Base-by-base conservation (phyloP, 2,888 invertebrate species). In the Dryococelus australis region DNA sequence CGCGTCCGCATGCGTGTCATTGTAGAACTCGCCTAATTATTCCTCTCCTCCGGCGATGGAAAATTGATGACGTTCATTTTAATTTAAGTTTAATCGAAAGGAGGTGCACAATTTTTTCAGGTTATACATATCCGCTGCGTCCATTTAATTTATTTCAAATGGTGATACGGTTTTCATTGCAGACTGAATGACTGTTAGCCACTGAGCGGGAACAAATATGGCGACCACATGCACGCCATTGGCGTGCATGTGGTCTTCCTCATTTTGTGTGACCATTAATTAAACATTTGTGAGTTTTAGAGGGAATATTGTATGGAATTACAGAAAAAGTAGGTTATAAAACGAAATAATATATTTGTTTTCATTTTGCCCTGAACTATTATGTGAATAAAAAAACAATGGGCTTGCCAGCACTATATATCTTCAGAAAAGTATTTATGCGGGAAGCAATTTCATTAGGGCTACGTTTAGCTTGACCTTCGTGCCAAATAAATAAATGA, bases 271-370 rank as follows among this genome's bases (percentile, higher is more conserved):
- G 20, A 51, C 85, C 85, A 47, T 6, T 47, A 28, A 85, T 85
- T 85, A 47, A 24, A 85, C 1, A 47, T 47, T 4, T 85, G 85
- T 85, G 85, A 85, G 28, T 20, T 24, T 47, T 47, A 43, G 47
- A 85, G n/a, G 85, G 51, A 47, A 85, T 85, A 85, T 85, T 85
- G 85, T 85, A 85, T 85, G 85, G 16, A 43, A 47, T 85, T 2
- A 85, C 26, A 28, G 43, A 35, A 35, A 35, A 35, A 1, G 35
- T 35, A n/a, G n/a, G n/a, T n/a, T n/a, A 35, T 35, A 35, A 3
- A 35, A 35, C 35, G 35, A 35, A 35, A 35, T 1, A 35, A 35
- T 35, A 35, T 35, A 35, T n/a, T 47, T 43, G 43, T 85, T 85
- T 85, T 13, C 43, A 26, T 47, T 85, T 43, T 43, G 47, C 28